Evolutionary conservation across 1,140 invertebrate species (phyloP).

Genomic region (Megalopta genalis): DNA sequence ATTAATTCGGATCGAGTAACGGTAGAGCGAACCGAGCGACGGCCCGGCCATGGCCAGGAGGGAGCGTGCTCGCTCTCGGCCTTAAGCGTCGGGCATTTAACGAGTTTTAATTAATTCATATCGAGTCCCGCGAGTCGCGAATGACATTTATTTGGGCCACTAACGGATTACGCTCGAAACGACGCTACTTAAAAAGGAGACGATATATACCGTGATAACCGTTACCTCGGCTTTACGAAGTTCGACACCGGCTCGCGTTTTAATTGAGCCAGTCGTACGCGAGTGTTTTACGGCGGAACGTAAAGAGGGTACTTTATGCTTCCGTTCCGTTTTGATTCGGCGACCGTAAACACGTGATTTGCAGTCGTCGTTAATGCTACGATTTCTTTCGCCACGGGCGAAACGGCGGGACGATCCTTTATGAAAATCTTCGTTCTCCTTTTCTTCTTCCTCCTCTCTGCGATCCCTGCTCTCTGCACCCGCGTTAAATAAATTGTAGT

Average conservation of each 20-base stretch:
- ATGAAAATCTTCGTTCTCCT: too few relatives aligned
- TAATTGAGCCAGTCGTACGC: background rate
- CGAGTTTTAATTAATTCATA: conserved; percentile 55
- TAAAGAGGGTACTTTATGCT: conserved; percentile 4
- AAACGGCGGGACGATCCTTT: too few relatives aligned
- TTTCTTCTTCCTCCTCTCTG: too few relatives aligned
- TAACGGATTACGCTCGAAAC: conserved; percentile 48
- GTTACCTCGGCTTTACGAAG: conserved; percentile 33
- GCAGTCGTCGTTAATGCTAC: background rate
- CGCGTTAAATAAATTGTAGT: too few relatives aligned
- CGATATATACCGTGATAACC: conserved; percentile 26
- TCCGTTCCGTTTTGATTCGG: background rate
- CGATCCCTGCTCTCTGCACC: too few relatives aligned
- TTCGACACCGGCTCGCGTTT: background rate
- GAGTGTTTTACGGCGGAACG: background rate
- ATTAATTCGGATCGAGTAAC: conserved; percentile 61
- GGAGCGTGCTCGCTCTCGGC: background rate
- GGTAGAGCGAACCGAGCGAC: conserved; percentile 38
- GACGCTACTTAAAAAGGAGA: conserved; percentile 27
- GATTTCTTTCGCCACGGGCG: too few relatives aligned
- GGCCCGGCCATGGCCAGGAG: background rate
- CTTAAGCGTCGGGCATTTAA: conserved; percentile 1
- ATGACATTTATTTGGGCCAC: conserved; percentile 55
- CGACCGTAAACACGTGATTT: background rate
- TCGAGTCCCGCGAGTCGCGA: conserved; percentile 26